These are phyloP conservation scores for Sycon ciliatum DNA, from an alignment of 37 sponge, comb jelly and placozoan genomes.

Conservation along the genomic window DNA sequence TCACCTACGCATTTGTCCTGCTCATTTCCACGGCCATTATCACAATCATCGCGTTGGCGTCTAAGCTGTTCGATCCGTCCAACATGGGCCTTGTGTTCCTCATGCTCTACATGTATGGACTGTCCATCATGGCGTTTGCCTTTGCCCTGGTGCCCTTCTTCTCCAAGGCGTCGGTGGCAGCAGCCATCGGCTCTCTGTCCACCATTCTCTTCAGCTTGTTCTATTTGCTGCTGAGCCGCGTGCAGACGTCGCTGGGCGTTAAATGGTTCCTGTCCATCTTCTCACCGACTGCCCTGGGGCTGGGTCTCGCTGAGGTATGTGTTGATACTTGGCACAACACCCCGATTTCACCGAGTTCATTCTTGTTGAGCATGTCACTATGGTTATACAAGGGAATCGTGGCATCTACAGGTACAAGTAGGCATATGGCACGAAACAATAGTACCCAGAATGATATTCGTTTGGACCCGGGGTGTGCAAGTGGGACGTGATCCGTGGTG, in stretches of 20 bases:
- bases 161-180: constrained; percentile 15
- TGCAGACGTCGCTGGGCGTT: not conserved
- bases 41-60: constrained; percentile 1
- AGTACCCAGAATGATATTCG: no score
- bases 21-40: not conserved
- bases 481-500: no score
- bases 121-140: constrained; percentile 12
- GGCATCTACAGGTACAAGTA: no score
- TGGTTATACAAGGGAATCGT: no score
- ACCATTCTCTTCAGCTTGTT: not conserved
- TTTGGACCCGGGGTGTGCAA: no score
- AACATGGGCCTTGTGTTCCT: constrained; percentile 5
- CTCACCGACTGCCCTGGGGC: not conserved
- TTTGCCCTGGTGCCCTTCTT: constrained; percentile 18
- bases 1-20: constrained; percentile 14
- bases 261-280: not conserved
- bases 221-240: not conserved
- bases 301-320: not conserved
- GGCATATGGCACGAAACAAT: no score
- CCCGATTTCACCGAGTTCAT: no score
- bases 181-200: constrained; percentile 9
- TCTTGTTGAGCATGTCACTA: no score
- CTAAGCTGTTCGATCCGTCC: not conserved
- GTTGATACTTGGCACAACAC: no score
- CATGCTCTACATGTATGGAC: constrained; percentile 5